These are phyloP conservation scores for Calcarius lapponicus DNA, from an alignment of 2,797 vertebrate species.

Conservation along the genomic window DNA sequence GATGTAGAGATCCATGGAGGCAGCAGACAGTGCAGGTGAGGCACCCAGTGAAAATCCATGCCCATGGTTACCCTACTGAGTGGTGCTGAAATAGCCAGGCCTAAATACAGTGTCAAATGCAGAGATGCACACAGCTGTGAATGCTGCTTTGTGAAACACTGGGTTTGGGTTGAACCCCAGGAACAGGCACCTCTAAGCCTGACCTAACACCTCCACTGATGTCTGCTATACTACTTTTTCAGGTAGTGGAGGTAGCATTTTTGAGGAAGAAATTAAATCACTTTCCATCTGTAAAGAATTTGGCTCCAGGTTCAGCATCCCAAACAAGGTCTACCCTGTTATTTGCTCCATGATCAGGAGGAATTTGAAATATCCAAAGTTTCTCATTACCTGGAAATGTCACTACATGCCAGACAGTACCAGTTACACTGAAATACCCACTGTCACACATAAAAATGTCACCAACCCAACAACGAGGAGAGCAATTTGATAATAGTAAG, in stretches of 20 bases:
- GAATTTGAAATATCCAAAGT: not conserved
- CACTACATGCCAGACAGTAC: not conserved
- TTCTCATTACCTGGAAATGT: not conserved
- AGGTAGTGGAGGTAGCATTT: not conserved
- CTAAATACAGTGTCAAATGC: not conserved
- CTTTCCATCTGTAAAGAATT: not conserved
- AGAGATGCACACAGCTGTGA: accelerated
- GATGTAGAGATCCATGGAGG: not conserved
- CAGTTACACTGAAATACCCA: not conserved
- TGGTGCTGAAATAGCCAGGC: accelerated
- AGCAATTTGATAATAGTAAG: not conserved
- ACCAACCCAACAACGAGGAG: not conserved
- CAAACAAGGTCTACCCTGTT: not conserved
- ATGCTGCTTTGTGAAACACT: not conserved
- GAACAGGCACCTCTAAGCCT: not conserved
- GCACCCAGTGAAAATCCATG: not conserved
- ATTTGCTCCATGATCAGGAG: not conserved
- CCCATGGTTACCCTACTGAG: not conserved
- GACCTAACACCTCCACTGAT: not conserved
- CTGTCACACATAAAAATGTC: not conserved
- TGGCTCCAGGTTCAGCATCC: not conserved
- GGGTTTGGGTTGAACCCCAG: not conserved
- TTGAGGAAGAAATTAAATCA: not conserved
- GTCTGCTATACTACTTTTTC: not conserved
- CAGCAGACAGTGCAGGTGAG: not conserved